Evolutionary conservation across 2,797 vertebrate genomes (phyloP).

Genomic region (Orientallactaga sibirica): DNA sequence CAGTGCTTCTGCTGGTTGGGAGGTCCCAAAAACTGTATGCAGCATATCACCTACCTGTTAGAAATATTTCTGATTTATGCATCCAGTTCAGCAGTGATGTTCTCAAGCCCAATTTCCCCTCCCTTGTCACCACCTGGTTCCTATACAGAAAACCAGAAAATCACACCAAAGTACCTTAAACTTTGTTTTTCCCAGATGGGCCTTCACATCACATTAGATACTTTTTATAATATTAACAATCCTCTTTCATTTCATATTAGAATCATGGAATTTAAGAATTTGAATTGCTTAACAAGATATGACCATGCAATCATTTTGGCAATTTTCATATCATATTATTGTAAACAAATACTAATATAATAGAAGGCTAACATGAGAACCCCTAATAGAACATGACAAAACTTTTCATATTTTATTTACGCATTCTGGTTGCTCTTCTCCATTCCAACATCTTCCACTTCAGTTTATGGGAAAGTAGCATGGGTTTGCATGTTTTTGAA

Average conservation of each 20-base stretch:
- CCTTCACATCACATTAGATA: slow-evolving; percentile 75
- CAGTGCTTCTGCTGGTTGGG: slow-evolving; percentile 10
- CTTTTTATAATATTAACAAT: slow-evolving; percentile 72
- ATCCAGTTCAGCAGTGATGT: not conserved
- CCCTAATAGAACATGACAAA: slow-evolving; percentile 73
- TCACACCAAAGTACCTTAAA: slow-evolving; percentile 57
- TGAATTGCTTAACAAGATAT: slow-evolving; percentile 78
- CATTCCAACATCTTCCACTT: slow-evolving; percentile 77
- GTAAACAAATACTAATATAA: slow-evolving; percentile 82
- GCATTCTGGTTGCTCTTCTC: slow-evolving; percentile 57
- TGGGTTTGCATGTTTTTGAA: slow-evolving; percentile 65
- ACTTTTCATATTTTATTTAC: slow-evolving; percentile 78
- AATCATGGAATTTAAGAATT: slow-evolving; percentile 78
- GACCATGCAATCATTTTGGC: slow-evolving; percentile 81
- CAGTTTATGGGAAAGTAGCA: slow-evolving; percentile 58
- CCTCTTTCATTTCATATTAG: slow-evolving; percentile 80
- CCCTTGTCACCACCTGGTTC: slow-evolving; percentile 60
- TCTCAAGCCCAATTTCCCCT: not conserved
- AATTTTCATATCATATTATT: slow-evolving; percentile 83
- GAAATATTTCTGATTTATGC: slow-evolving; percentile 19
- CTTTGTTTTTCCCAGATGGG: slow-evolving; percentile 38
- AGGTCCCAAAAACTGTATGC: not conserved
- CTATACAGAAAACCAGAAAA: slow-evolving; percentile 67
- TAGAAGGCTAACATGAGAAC: slow-evolving; percentile 74
- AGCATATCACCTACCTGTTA: not conserved